phyloP scores from a whole-genome alignment of 1,140 invertebrate genomes.

The Trypoxylus dichotomus region DNA sequence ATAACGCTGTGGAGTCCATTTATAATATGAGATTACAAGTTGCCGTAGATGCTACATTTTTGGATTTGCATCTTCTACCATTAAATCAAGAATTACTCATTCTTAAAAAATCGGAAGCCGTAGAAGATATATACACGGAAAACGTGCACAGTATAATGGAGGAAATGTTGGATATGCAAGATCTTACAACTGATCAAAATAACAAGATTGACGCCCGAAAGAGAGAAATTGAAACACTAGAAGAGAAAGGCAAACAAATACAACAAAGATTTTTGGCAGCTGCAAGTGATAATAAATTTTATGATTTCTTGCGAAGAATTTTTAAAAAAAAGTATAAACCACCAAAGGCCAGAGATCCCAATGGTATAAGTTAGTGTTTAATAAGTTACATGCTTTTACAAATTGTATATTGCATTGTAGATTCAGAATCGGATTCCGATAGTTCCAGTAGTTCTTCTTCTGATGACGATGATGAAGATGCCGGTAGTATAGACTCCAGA shows the following conservation, averaged over 20 bases:
- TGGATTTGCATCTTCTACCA: constrained; percentile 69
- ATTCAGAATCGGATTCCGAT: constrained; percentile 40
- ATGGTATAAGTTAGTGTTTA: constrained; percentile 45
- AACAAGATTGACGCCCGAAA: constrained; percentile 36
- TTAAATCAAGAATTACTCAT: constrained; percentile 79
- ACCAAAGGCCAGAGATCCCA: constrained; percentile 53
- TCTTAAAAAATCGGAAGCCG: constrained; percentile 72
- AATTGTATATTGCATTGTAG: background rate
- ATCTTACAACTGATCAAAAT: constrained; percentile 37
- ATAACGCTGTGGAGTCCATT: constrained; percentile 64
- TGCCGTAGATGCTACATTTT: constrained; percentile 64
- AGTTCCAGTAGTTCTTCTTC: constrained; percentile 53
- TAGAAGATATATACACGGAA: constrained; percentile 66
- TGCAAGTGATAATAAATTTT: constrained; percentile 72
- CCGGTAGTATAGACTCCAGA: constrained; percentile 60
- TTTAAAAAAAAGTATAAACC: constrained; percentile 75
- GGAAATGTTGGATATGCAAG: constrained; percentile 60
- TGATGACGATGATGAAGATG: constrained; percentile 64
- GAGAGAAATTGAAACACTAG: constrained; percentile 43
- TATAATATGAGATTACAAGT: constrained; percentile 64
- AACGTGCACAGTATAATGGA: constrained; percentile 60
- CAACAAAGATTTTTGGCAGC: constrained; percentile 56
- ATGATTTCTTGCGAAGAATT: constrained; percentile 72
- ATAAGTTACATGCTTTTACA: background rate
- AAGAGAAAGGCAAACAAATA: constrained; percentile 44